phyloP scores from a whole-genome alignment of 1,140 invertebrate species.

The Drosophila melanogaster region Release_6_plus_ISO1_MT NT_033779.5:2133501-2134000 shows the following conservation, averaged over 20 bases:
- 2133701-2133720: constrained; percentile 23
- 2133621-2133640: constrained; percentile 49
- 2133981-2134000: constrained; percentile 38
- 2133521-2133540: not conserved
- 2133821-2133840: constrained; percentile 40
- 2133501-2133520: not conserved
- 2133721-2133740: constrained; percentile 35
- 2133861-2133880: constrained; percentile 28
- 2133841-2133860: constrained; percentile 42
- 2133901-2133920: constrained; percentile 26
- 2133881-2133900: constrained; percentile 16
- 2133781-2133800: constrained; percentile 34
- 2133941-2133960: constrained; percentile 38
- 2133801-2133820: constrained; percentile 45
- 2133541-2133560: constrained; percentile 24
- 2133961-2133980: constrained; percentile 44
- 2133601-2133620: constrained; percentile 17
- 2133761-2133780: constrained; percentile 38
- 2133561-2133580: constrained; percentile 8
- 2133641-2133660: constrained; percentile 35
- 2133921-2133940: constrained; percentile 10
- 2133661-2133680: constrained; percentile 49
- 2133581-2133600: constrained; percentile 27
- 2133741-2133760: constrained; percentile 33
- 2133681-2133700: constrained; percentile 20